Conservation (phyloP, 64 coral and sea anemone genomes). For the Porites lutea region DNA sequence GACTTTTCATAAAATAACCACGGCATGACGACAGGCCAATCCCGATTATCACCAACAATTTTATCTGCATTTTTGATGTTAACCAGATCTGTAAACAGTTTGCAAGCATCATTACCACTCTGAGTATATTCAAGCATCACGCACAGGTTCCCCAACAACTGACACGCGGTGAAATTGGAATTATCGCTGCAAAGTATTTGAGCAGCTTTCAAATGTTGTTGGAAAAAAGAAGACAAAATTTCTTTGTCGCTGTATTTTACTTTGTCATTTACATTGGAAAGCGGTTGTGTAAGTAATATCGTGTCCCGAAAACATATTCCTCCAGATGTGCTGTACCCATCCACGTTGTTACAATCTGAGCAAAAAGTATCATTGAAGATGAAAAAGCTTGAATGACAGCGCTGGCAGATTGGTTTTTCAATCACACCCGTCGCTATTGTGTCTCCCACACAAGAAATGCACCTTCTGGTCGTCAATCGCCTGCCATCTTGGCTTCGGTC, state of each 20-base stretch:
- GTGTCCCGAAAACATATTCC: slow-evolving; percentile 64
- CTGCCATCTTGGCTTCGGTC: slow-evolving; percentile 64
- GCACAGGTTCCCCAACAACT: slow-evolving; percentile 94
- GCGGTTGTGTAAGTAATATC: not conserved
- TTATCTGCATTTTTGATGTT: not conserved
- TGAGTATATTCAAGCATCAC: slow-evolving; percentile 79
- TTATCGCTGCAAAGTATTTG: slow-evolving; percentile 71
- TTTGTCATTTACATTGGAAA: not conserved
- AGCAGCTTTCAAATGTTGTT: slow-evolving; percentile 69
- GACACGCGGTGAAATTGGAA: slow-evolving; percentile 92
- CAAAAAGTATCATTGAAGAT: not conserved
- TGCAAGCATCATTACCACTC: slow-evolving; percentile 60
- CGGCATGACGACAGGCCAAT: slow-evolving; percentile 92
- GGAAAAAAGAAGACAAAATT: slow-evolving; percentile 68
- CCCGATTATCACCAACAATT: slow-evolving; percentile 25
- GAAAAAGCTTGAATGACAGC: slow-evolving; percentile 77
- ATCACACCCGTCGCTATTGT: slow-evolving; percentile 39
- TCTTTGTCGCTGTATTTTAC: slow-evolving; percentile 75
- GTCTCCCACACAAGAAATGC: slow-evolving; percentile 55
- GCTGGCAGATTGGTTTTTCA: slow-evolving; percentile 34
- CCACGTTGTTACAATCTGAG: slow-evolving; percentile 29
- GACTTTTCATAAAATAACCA: slow-evolving; percentile 84
- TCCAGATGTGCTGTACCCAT: slow-evolving; percentile 29
- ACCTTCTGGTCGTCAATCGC: not conserved
- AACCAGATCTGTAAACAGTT: slow-evolving; percentile 55